phyloP scores from a whole-genome alignment of 1,140 invertebrate species.

The Hycleus phaleratus region DNA sequence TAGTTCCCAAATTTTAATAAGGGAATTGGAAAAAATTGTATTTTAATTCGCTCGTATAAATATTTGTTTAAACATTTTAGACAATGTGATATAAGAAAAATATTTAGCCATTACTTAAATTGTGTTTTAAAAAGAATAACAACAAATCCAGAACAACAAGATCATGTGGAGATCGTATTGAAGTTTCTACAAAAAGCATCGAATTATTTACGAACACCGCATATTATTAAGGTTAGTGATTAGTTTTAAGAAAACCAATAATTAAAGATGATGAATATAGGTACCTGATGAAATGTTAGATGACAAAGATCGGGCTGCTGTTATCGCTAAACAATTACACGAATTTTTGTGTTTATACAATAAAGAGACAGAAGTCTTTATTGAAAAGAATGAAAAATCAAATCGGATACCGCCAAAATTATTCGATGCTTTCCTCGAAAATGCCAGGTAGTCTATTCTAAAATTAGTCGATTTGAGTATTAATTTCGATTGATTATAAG shows the following conservation, averaged over 20 bases:
- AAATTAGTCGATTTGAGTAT: not conserved
- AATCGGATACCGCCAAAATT: slow-evolving; percentile 51
- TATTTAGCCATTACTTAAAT: slow-evolving; percentile 76
- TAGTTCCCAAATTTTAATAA: not conserved
- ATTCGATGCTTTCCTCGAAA: slow-evolving; percentile 50
- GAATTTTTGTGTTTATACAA: slow-evolving; percentile 88
- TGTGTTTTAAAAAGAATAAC: slow-evolving; percentile 66
- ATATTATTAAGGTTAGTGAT: slow-evolving; percentile 53
- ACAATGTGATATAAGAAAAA: slow-evolving; percentile 61
- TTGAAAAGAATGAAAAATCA: slow-evolving; percentile 57
- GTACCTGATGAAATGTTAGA: slow-evolving; percentile 67
- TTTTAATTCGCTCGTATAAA: not conserved
- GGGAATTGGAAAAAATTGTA: no score
- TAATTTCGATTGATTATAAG: slow-evolving; percentile 12
- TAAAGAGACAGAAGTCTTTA: slow-evolving; percentile 70
- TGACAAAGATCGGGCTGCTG: slow-evolving; percentile 75
- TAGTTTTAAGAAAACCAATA: not conserved
- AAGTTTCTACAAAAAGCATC: slow-evolving; percentile 78
- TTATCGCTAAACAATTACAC: slow-evolving; percentile 84
- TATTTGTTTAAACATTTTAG: slow-evolving; percentile 32
- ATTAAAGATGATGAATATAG: slow-evolving; percentile 39
- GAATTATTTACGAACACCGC: slow-evolving; percentile 66
- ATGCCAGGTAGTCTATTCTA: slow-evolving; percentile 24
- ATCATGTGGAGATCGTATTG: slow-evolving; percentile 63
- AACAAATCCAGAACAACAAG: slow-evolving; percentile 49